These are phyloP conservation scores for Prionace glauca DNA, from an alignment of 2,797 vertebrate species.

Conservation along the genomic window DNA sequence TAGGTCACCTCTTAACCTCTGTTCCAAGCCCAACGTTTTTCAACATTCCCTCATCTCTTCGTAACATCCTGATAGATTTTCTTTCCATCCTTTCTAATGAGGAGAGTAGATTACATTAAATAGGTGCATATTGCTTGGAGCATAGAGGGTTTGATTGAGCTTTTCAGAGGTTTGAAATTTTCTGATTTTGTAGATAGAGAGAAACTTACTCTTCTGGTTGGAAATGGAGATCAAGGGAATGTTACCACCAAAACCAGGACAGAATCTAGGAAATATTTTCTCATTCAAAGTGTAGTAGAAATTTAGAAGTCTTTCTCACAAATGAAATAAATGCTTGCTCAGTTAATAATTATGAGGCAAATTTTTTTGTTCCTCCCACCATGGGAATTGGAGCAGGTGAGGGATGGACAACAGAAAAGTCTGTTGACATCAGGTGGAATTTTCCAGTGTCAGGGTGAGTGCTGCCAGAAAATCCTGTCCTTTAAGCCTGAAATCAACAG, in stretches of 20 bases:
- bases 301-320: neutral
- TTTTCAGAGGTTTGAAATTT: neutral
- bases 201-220: neutral
- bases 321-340: neutral
- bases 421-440: too few species aligned
- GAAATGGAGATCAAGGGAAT: neutral
- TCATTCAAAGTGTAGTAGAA: neutral
- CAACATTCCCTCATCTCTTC: neutral
- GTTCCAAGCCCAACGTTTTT: neutral
- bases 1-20: neutral
- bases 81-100: neutral
- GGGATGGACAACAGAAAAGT: too few species aligned
- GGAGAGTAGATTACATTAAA: neutral
- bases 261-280: neutral
- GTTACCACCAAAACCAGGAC: neutral
- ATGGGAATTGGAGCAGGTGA: too few species aligned
- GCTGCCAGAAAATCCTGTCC: too few species aligned
- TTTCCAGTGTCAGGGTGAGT: too few species aligned
- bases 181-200: neutral
- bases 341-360: neutral
- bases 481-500: neutral
- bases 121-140: neutral
- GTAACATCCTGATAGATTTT: neutral
- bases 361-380: too few species aligned
- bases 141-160: too few species aligned